Percentiles rank a stretch among this genome's conserved stretches.
phyloP scores from a whole-genome alignment of 1,140 invertebrate genomes.

The Papilio polytes region DNA sequence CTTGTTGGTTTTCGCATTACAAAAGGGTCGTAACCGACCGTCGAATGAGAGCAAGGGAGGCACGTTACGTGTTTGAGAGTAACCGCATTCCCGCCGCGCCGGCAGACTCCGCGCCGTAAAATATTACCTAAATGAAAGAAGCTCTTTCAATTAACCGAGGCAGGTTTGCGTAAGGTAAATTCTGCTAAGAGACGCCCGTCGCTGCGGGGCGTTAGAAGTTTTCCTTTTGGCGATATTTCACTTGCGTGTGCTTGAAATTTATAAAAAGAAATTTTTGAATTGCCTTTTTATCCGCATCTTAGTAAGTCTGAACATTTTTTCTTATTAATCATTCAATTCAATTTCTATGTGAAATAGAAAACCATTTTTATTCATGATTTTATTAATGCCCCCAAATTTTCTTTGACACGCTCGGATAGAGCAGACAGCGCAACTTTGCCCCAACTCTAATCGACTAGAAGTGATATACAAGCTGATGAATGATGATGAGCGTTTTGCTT shows the following conservation, averaged over 20 bases:
- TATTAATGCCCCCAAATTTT: conserved; percentile 64
- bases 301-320: background rate
- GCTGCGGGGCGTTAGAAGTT: conserved; percentile 55
- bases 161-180: conserved; percentile 79
- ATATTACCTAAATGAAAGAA: conserved; percentile 81
- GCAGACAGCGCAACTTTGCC: conserved; percentile 63
- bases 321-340: background rate
- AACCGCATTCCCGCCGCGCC: conserved; percentile 58
- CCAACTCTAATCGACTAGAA: conserved; percentile 76
- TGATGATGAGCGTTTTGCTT: conserved; percentile 61
- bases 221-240: conserved; percentile 59
- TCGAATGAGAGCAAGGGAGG: conserved; percentile 56
- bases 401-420: conserved; percentile 47
- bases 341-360: background rate
- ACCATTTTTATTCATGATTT: conserved; percentile 66
- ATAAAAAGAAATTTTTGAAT: conserved; percentile 27
- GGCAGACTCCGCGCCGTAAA: conserved; percentile 69
- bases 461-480: conserved; percentile 74
- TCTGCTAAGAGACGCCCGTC: conserved; percentile 64
- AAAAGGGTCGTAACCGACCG: conserved; percentile 65
- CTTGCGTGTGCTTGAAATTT: conserved; percentile 37
- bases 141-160: conserved; percentile 81
- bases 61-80: conserved; percentile 59
- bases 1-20: conserved; percentile 63
- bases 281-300: conserved; percentile 1